Evolutionary conservation across 2,113 vertebrate genomes (phyloP).

Genomic region (Hypomesus transpacificus): DNA sequence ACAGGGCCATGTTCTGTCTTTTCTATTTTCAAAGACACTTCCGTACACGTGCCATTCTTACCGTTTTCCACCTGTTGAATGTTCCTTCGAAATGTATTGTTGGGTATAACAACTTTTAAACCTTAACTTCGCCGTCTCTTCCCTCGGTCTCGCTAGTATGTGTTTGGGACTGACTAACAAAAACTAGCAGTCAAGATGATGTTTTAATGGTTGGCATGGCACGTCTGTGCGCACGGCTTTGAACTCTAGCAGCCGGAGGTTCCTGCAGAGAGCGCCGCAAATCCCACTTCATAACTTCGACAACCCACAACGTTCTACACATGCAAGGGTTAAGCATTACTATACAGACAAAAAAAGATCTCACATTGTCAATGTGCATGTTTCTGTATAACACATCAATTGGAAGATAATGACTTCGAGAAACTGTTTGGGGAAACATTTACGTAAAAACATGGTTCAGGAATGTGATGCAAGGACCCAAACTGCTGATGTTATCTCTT

Average conservation of each 20-base stretch:
- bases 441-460: too few species aligned
- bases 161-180: slow-evolving; percentile 82
- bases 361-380: slow-evolving; percentile 18
- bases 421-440: too few species aligned
- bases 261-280: slow-evolving; percentile 96
- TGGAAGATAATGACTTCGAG: too few species aligned
- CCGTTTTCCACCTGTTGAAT: slow-evolving; percentile 89
- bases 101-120: slow-evolving; percentile 9
- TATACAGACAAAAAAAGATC: slow-evolving; percentile 30
- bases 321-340: slow-evolving; percentile 72
- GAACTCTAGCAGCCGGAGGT: slow-evolving; percentile 92
- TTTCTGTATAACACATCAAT: background rate
- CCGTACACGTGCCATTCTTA: slow-evolving; percentile 65
- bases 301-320: slow-evolving; percentile 88
- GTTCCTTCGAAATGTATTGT: slow-evolving; percentile 54
- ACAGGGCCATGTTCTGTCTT: background rate
- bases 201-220: slow-evolving; percentile 97
- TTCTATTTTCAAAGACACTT: slow-evolving; percentile 19
- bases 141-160: slow-evolving; percentile 73
- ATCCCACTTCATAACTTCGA: slow-evolving; percentile 99
- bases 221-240: slow-evolving; percentile 96
- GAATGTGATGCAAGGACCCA: too few species aligned
- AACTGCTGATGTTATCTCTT: too few species aligned
- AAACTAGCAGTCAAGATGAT: slow-evolving; percentile 89
- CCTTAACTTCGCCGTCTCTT: slow-evolving; percentile 70